Evolutionary conservation across 2,888 invertebrate genomes (phyloP).

Genomic region (Dyspetes luteomarginatus): DNA sequence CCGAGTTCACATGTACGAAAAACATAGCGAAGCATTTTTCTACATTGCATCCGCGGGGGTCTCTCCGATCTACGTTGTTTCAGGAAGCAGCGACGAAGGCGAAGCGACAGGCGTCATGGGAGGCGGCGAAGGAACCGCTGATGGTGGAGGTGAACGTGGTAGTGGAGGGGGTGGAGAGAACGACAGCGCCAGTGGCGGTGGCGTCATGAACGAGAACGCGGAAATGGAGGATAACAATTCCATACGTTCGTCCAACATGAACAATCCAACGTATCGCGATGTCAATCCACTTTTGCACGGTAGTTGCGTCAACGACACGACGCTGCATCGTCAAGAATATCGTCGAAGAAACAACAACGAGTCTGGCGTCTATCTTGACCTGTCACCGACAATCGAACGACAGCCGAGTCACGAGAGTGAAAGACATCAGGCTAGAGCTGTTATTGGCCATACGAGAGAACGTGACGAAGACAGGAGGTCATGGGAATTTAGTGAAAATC

Average conservation of each 20-base stretch:
- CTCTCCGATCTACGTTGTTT: conserved; percentile 57
- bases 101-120: conserved; percentile 81
- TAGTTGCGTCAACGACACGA: conserved; percentile 69
- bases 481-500: conserved; percentile 74
- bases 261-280: conserved; percentile 73
- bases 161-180: conserved; percentile 85
- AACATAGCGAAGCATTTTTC: conserved; percentile 20
- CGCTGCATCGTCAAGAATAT: conserved; percentile 66
- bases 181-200: conserved; percentile 79
- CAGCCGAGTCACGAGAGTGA: conserved; percentile 68
- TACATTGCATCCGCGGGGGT: conserved; percentile 26
- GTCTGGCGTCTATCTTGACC: conserved; percentile 63
- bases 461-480: conserved; percentile 74
- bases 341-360: conserved; percentile 55
- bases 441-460: conserved; percentile 47
- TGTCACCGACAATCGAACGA: conserved; percentile 69
- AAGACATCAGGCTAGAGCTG: conserved; percentile 40
- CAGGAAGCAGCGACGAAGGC: conserved; percentile 85
- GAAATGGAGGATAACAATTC: conserved; percentile 70
- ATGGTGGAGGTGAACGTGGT: conserved; percentile 82
- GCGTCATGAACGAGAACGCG: conserved; percentile 86
- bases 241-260: conserved; percentile 65
- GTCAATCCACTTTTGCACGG: conserved; percentile 71
- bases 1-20: background rate
- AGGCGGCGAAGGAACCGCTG: conserved; percentile 78